Base-by-base conservation (phyloP, 1,140 invertebrate species). In the Bombus superbus region DNA sequence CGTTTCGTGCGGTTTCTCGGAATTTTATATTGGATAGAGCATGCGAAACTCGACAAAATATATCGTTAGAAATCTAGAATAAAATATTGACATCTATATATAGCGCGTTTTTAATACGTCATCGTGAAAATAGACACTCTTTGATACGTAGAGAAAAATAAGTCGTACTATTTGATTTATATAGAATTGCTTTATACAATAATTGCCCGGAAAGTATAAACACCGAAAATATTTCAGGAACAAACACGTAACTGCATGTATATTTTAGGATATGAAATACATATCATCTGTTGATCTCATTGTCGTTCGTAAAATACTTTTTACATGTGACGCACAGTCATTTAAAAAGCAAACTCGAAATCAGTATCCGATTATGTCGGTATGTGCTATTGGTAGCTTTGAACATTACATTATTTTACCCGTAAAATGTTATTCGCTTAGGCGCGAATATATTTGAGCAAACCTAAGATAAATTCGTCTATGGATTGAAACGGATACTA, bases 21-120 rank as follows among this genome's bases (percentile, higher is more conserved):
- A 32, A 83, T 83, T 88, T 64, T 35, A 62, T 47, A 62, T 84
- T 72, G 42, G 47, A 73, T 47, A 85, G 47, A 53, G 35, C 82
- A 82, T 80, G 86, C 83, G 64, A 78, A n/a, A 59, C 10, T 13
- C 10, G 32, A 32, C 10, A 64, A 25, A 83, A 25, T 76, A 74
- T 32, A 78, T 64, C 32, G 25, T 87, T 62, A 73, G 25, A 64
- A 74, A 71, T 77, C 13, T 72, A 84, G 38, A 75, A 13, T 44
- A 53, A 72, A 72, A 73, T 88, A 76, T 81, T 74, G 69, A 81
- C 47, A 82, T 85, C 28, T 57, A 88, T 71, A 38, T 18, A n/a
- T n/a, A 4, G 2, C 25, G 42, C n/a, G 59, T n/a, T 40, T 59
- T 13, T 38, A 42, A 77, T 2, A 85, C 28, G 28, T 28, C 1